These are phyloP conservation scores for Phataginus tricuspis DNA, from an alignment of 2,797 vertebrate species.

Conservation along the genomic window DNA sequence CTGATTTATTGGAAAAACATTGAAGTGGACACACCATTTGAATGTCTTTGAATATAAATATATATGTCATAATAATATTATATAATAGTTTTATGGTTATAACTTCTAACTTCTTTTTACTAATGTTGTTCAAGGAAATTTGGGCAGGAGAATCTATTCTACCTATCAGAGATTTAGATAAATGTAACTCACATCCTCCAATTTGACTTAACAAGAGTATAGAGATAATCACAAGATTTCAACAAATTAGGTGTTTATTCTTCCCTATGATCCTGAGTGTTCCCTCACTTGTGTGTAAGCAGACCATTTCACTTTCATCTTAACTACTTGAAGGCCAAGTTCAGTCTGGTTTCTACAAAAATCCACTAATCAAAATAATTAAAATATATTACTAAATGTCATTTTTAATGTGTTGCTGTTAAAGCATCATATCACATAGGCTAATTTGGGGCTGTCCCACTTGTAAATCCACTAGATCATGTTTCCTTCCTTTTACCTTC, in stretches of 20 bases:
- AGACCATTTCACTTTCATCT: not conserved
- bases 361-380: not conserved
- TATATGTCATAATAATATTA: not conserved
- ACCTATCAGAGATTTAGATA: not conserved
- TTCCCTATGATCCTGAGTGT: not conserved
- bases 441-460: not conserved
- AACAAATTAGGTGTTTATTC: not conserved
- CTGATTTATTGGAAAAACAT: not conserved
- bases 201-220: not conserved
- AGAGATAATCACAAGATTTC: not conserved
- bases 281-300: not conserved
- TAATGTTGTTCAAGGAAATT: not conserved
- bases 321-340: not conserved
- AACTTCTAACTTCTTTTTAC: not conserved
- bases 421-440: not conserved
- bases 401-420: not conserved
- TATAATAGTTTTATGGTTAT: not conserved
- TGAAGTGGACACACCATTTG: not conserved
- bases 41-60: not conserved
- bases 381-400: not conserved
- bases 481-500: not conserved
- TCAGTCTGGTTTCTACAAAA: not conserved
- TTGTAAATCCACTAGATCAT: not conserved
- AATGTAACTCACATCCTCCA: not conserved
- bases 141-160: not conserved